A percentile compares a stretch with the other conserved stretches of the same genome.
Evolutionary conservation across 1,140 invertebrate genomes (phyloP).

Genomic region (Brachionus angularis): DNA sequence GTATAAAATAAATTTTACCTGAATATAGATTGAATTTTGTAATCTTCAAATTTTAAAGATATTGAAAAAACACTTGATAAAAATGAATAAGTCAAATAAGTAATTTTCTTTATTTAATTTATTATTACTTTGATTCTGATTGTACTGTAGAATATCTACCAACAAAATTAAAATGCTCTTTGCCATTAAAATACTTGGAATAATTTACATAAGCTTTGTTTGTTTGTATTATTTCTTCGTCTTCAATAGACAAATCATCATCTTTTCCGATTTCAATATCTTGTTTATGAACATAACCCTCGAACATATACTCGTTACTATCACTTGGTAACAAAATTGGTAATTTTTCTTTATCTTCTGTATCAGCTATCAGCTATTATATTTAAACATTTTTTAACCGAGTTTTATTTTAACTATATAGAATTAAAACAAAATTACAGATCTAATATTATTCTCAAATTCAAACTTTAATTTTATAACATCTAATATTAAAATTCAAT

Average conservation of each 20-base stretch:
- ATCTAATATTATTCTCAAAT: no score
- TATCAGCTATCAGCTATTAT: background rate
- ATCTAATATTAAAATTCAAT: no score
- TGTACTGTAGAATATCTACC: background rate
- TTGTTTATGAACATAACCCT: conserved; percentile 21
- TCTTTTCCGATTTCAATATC: background rate
- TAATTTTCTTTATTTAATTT: background rate
- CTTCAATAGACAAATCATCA: background rate
- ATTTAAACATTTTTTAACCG: no score
- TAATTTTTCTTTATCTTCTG: background rate
- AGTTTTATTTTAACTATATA: no score
- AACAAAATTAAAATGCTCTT: conserved; percentile 27
- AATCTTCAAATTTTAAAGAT: background rate
- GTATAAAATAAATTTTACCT: background rate
- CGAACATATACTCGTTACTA: background rate
- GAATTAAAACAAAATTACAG: no score
- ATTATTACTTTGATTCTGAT: background rate
- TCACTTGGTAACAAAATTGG: conserved; percentile 18
- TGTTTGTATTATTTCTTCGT: conserved; percentile 27
- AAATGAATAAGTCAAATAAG: background rate
- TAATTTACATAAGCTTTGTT: conserved; percentile 34
- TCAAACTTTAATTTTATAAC: no score
- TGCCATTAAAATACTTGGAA: background rate
- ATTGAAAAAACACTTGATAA: background rate
- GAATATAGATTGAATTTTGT: background rate